phyloP scores from a whole-genome alignment of 2,113 vertebrate species.

The Gadus chalcogrammus region DNA sequence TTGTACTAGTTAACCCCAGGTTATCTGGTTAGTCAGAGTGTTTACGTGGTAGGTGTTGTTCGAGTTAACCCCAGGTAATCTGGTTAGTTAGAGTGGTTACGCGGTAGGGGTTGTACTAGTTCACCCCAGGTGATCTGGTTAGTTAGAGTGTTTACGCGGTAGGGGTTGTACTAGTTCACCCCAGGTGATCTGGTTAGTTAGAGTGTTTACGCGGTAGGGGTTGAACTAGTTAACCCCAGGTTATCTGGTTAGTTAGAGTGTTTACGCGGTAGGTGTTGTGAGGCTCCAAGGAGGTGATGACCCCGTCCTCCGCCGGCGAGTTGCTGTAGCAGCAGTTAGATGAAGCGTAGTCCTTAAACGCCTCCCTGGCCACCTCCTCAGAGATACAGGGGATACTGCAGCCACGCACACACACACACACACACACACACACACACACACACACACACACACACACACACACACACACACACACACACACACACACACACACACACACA shows the following conservation, averaged over 20 bases:
- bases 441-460: not conserved
- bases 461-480: not conserved
- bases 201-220: too few species aligned
- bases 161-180: too few species aligned
- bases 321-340: constrained; percentile 57
- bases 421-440: constrained; percentile 19
- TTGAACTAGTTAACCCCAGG: too few species aligned
- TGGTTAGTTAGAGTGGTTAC: too few species aligned
- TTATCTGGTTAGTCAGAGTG: too few species aligned
- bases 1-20: too few species aligned
- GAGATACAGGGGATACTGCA: constrained; percentile 60
- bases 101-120: too few species aligned
- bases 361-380: constrained; percentile 47
- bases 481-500: constrained; percentile 1
- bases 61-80: too few species aligned
- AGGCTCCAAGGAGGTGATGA: constrained; percentile 59
- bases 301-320: constrained; percentile 49
- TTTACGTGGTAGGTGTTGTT: too few species aligned
- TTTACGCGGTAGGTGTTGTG: constrained; percentile 67
- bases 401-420: constrained; percentile 4
- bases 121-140: too few species aligned
- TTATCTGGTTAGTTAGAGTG: not conserved
- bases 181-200: too few species aligned
- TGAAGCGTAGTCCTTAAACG: constrained; percentile 32
- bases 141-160: too few species aligned